Evolutionary conservation across 2,888 invertebrate species (phyloP).

Genomic region (Penaeus monodon): DNA sequence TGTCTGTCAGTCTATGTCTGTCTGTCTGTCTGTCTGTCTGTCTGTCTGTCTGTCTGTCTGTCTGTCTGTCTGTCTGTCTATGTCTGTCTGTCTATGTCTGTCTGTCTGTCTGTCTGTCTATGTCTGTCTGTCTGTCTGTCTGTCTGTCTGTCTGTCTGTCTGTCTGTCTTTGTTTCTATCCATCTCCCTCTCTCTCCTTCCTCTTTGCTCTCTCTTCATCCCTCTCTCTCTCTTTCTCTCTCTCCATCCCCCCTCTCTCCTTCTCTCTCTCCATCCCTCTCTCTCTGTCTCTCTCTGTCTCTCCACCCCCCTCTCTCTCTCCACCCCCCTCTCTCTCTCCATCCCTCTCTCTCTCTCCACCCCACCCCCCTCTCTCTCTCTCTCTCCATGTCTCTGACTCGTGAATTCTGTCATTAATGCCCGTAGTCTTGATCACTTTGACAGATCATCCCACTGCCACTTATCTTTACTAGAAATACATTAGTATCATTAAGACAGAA

Average conservation of each 20-base stretch:
- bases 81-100: background rate
- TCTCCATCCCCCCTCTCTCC: background rate
- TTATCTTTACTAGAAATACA: no score
- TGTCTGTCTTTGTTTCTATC: background rate
- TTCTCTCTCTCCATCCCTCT: background rate
- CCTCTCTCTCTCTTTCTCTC: background rate
- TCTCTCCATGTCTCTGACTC: background rate
- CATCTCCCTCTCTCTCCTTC: background rate
- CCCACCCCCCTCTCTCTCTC: background rate
- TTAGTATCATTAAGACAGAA: no score
- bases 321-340: no score
- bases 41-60: constrained; percentile 6
- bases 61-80: background rate
- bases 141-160: constrained; percentile 1
- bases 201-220: background rate
- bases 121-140: background rate
- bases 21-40: background rate
- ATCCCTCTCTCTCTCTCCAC: no score
- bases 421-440: no score
- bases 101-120: background rate
- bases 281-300: background rate
- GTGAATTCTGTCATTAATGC: no score
- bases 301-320: no score
- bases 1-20: background rate
- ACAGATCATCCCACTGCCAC: no score